These are phyloP conservation scores for Elmis aenea DNA, from an alignment of 2,888 invertebrate genomes.

Conservation along the genomic window DNA sequence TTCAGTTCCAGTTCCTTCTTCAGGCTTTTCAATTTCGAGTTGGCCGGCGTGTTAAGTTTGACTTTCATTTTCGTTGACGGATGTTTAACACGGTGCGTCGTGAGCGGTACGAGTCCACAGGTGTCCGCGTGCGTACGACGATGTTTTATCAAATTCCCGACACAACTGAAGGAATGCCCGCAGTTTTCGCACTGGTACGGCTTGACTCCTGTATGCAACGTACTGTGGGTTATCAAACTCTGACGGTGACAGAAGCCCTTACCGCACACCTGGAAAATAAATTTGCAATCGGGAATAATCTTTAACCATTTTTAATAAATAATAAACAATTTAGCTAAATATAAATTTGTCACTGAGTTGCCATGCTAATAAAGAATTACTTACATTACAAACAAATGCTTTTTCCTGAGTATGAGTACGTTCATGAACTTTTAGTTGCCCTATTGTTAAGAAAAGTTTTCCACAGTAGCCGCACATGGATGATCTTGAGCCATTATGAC, in stretches of 20 bases:
- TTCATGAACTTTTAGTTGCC: constrained; percentile 39
- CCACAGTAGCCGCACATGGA: constrained; percentile 41
- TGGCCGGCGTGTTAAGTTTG: constrained; percentile 35
- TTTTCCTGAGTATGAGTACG: constrained; percentile 40
- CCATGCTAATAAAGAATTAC: too few relatives aligned
- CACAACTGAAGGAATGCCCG: constrained; percentile 47
- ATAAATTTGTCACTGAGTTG: too few relatives aligned
- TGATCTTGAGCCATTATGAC: constrained; percentile 33
- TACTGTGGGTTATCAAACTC: constrained; percentile 48
- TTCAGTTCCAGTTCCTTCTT: constrained; percentile 22
- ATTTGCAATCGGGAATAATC: constrained; percentile 5
- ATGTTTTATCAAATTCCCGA: constrained; percentile 50
- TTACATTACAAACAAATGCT: constrained; percentile 38
- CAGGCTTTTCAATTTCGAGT: constrained; percentile 29
- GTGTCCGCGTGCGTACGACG: constrained; percentile 46
- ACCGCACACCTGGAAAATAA: constrained; percentile 43
- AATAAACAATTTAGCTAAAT: too few relatives aligned
- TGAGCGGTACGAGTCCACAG: constrained; percentile 43
- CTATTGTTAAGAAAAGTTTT: constrained; percentile 37
- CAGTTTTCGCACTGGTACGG: constrained; percentile 51
- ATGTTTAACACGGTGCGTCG: constrained; percentile 35
- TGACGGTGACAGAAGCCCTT: constrained; percentile 50
- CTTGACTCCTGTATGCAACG: constrained; percentile 48
- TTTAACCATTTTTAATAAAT: not conserved
- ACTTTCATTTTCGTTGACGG: constrained; percentile 37